phyloP scores from a whole-genome alignment of 2,797 vertebrate species.

The Adelosebastes latens region DNA sequence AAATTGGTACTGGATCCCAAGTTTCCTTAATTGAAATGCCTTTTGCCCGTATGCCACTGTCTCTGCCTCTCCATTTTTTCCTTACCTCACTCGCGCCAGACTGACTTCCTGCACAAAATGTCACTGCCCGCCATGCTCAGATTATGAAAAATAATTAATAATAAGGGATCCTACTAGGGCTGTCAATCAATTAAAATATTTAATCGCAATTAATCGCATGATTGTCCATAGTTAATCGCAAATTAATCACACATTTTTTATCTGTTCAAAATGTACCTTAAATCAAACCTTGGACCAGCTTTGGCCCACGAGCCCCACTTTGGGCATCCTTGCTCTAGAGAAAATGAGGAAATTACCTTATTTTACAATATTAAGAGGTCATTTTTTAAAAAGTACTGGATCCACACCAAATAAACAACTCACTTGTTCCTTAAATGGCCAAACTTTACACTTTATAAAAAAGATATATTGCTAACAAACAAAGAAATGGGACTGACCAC shows the following conservation, averaged over 20 bases:
- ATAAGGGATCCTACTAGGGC: background rate
- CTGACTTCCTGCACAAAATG: background rate
- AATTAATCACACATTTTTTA: too few relatives aligned
- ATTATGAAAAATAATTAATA: background rate
- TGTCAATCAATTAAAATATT: too few relatives aligned
- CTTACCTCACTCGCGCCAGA: background rate
- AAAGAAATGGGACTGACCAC: background rate
- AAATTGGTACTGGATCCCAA: background rate
- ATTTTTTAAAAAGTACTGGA: background rate
- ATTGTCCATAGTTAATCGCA: too few relatives aligned
- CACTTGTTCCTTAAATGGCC: background rate
- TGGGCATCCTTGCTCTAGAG: background rate
- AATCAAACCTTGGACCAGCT: too few relatives aligned
- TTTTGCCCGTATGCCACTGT: background rate
- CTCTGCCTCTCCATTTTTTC: background rate
- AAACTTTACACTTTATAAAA: background rate
- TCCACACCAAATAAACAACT: background rate
- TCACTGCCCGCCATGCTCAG: background rate
- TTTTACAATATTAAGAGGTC: background rate
- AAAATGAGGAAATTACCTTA: background rate
- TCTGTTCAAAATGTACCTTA: too few relatives aligned
- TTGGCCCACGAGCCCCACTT: background rate
- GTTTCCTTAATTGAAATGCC: background rate
- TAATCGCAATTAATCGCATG: too few relatives aligned
- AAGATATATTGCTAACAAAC: background rate